Evolutionary conservation across 2,113 vertebrate species (phyloP).

Genomic region (Mellivora capensis): DNA sequence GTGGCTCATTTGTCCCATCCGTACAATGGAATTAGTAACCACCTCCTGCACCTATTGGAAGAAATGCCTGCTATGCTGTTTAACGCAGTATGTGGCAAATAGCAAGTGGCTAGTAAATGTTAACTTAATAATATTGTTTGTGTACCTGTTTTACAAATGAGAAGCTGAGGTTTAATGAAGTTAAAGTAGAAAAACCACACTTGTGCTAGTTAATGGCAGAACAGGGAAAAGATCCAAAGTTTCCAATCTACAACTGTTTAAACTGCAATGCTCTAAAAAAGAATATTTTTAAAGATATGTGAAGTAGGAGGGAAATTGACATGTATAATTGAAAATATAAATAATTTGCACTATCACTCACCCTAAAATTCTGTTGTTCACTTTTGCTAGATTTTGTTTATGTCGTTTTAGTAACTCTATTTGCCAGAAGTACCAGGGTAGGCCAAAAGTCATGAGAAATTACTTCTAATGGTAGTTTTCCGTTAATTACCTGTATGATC

Average conservation of each 20-base stretch:
- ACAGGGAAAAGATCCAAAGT: neutral
- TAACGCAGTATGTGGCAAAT: neutral
- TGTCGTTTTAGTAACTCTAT: neutral
- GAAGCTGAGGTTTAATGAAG: constrained; percentile 7
- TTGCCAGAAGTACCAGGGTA: neutral
- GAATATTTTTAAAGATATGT: neutral
- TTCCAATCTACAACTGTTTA: neutral
- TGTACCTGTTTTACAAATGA: neutral
- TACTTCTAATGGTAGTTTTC: neutral
- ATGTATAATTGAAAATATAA: neutral
- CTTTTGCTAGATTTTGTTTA: neutral
- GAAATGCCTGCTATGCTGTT: neutral
- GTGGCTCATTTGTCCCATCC: neutral
- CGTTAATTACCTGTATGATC: neutral
- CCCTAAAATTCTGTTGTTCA: neutral
- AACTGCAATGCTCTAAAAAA: neutral
- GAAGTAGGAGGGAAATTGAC: neutral
- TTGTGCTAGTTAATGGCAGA: neutral
- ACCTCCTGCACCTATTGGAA: neutral
- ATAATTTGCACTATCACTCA: neutral
- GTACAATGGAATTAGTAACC: neutral
- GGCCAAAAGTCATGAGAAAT: neutral
- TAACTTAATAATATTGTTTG: neutral
- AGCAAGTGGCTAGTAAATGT: neutral
- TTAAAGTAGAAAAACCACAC: neutral